A percentile compares a stretch with the other conserved stretches of the same genome.
Conservation (phyloP, 2,888 invertebrate genomes). For the Drosophila anceps region DNA sequence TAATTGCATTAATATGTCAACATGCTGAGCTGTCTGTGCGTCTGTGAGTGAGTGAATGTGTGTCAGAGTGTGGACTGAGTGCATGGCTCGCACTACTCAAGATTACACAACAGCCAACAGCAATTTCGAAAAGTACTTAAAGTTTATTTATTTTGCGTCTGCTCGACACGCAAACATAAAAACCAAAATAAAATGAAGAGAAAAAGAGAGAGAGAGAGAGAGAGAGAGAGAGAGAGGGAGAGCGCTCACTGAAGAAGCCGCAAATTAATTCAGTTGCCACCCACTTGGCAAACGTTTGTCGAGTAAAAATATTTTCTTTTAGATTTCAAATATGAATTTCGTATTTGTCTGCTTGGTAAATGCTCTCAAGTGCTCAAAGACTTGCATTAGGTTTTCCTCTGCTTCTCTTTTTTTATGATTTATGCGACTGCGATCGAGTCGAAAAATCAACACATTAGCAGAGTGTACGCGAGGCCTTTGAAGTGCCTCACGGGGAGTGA, state of each 20-base stretch:
- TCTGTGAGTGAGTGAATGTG: constrained; percentile 28
- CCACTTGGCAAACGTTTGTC: constrained; percentile 70
- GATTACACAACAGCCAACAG: constrained; percentile 78
- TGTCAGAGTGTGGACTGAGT: constrained; percentile 47
- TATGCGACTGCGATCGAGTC: constrained; percentile 64
- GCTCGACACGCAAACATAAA: constrained; percentile 79
- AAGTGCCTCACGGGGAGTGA: constrained; percentile 52
- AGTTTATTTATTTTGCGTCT: constrained; percentile 80
- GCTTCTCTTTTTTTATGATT: constrained; percentile 62
- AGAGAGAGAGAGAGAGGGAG: not conserved
- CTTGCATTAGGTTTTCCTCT: constrained; percentile 24
- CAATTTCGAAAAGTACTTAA: constrained; percentile 81
- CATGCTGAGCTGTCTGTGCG: constrained; percentile 54
- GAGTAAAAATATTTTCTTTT: constrained; percentile 74
- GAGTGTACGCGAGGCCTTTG: constrained; percentile 49
- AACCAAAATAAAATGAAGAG: constrained; percentile 60
- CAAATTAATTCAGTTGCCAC: constrained; percentile 81
- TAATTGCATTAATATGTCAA: constrained; percentile 82
- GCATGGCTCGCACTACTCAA: constrained; percentile 77
- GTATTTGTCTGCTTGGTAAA: constrained; percentile 51
- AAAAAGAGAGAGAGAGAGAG: constrained; percentile 12
- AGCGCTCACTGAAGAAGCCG: constrained; percentile 33
- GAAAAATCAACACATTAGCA: constrained; percentile 60
- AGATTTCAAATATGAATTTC: constrained; percentile 54
- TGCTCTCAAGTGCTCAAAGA: constrained; percentile 43